A percentile compares a stretch with the other conserved stretches of the same genome.
Conservation (phyloP, 2,797 vertebrate species). For the Argyrosomus regius region DNA sequence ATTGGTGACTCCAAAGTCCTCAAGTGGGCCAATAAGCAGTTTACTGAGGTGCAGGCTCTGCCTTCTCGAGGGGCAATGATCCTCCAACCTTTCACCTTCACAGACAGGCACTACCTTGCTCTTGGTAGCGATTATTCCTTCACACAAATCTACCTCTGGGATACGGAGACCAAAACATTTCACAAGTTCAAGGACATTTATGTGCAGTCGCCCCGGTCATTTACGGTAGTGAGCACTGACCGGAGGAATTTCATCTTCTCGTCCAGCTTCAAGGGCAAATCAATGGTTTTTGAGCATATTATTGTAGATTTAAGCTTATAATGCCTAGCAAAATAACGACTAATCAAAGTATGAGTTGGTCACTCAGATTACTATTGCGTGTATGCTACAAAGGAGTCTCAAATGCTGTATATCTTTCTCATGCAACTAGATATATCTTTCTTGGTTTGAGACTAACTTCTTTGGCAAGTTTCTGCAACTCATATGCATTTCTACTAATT, state of each 20-base stretch:
- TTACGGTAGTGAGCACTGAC: slow-evolving; percentile 91
- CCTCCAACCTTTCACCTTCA: slow-evolving; percentile 94
- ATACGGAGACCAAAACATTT: slow-evolving; percentile 90
- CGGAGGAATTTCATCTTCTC: slow-evolving; percentile 96
- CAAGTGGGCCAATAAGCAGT: slow-evolving; percentile 93
- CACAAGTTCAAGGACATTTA: slow-evolving; percentile 97
- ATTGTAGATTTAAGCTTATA: slow-evolving; percentile 92
- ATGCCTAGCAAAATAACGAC: slow-evolving; percentile 18
- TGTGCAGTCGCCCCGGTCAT: slow-evolving; percentile 95
- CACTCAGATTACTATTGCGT: slow-evolving; percentile 20
- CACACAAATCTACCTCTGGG: slow-evolving; percentile 97
- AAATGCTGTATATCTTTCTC: slow-evolving; percentile 47
- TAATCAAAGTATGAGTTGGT: slow-evolving; percentile 3
- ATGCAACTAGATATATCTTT: slow-evolving; percentile 50
- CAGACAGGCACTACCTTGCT: slow-evolving; percentile 92
- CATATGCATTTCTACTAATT: slow-evolving; percentile 27
- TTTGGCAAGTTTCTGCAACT: slow-evolving; percentile 29
- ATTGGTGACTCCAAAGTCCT: slow-evolving; percentile 97
- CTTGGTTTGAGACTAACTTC: slow-evolving; percentile 32
- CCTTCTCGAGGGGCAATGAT: slow-evolving; percentile 97
- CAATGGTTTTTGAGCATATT: slow-evolving; percentile 96
- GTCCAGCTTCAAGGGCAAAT: slow-evolving; percentile 97
- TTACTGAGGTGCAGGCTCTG: slow-evolving; percentile 94
- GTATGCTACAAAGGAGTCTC: slow-evolving; percentile 41
- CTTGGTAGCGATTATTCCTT: slow-evolving; percentile 98